These are phyloP conservation scores for Sycophaga agraensis DNA, from an alignment of 1,140 invertebrate genomes.

Conservation along the genomic window DNA sequence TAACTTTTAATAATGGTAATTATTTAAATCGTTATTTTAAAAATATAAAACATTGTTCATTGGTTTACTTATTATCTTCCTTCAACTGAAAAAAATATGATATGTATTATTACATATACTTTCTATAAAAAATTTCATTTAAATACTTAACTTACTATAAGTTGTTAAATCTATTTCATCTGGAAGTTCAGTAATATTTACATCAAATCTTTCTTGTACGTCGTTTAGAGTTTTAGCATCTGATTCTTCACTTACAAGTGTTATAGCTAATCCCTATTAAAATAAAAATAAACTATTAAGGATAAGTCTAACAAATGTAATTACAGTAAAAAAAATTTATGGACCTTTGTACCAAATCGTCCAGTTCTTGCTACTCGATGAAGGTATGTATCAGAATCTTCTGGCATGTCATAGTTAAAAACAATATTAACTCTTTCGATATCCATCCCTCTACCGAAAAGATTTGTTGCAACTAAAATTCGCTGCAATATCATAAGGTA, in stretches of 20 bases:
- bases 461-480: slow-evolving; percentile 96
- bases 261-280: slow-evolving; percentile 86
- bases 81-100: too few relatives aligned
- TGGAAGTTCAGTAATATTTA: slow-evolving; percentile 96
- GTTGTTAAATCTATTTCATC: slow-evolving; percentile 97
- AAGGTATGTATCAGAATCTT: slow-evolving; percentile 98
- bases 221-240: slow-evolving; percentile 98
- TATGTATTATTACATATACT: too few relatives aligned
- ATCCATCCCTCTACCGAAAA: slow-evolving; percentile 98
- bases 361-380: slow-evolving; percentile 98
- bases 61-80: too few relatives aligned
- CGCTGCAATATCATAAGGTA: too few relatives aligned
- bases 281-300: too few relatives aligned
- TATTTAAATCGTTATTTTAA: too few relatives aligned
- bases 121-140: too few relatives aligned
- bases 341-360: slow-evolving; percentile 94
- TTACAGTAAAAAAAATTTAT: too few relatives aligned
- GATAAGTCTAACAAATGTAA: too few relatives aligned
- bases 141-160: slow-evolving; percentile 81
- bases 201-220: slow-evolving; percentile 98
- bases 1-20: too few relatives aligned
- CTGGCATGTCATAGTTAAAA: slow-evolving; percentile 99
- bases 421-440: slow-evolving; percentile 99
- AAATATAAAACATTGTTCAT: too few relatives aligned
- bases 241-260: slow-evolving; percentile 95